Conservation (phyloP, 2,797 vertebrate species). For the Mycteria americana region DNA sequence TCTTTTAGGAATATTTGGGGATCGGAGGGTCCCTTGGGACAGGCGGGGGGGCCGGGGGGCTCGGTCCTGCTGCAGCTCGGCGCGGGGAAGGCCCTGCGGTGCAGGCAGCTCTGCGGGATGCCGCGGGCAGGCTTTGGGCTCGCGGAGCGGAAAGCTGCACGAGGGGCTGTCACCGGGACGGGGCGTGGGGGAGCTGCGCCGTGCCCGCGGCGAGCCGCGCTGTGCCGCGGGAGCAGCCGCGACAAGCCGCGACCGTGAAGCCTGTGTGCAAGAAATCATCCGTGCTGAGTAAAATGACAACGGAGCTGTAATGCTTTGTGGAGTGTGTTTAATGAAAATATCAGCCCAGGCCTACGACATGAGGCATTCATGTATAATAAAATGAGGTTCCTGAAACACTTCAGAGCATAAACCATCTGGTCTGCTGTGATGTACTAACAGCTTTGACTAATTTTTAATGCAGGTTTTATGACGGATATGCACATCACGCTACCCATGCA, state of each 20-base stretch:
- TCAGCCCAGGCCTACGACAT: slow-evolving; percentile 4
- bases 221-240: background rate
- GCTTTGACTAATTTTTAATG: slow-evolving; percentile 57
- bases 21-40: background rate
- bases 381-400: slow-evolving; percentile 60
- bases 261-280: background rate
- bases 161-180: background rate
- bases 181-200: background rate
- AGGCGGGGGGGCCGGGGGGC: too few relatives aligned
- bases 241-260: background rate
- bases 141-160: fast-evolving
- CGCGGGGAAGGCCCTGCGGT: too few relatives aligned
- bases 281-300: slow-evolving; percentile 12
- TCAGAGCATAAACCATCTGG: slow-evolving; percentile 63
- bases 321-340: slow-evolving; percentile 57
- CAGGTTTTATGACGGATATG: slow-evolving; percentile 55
- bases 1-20: fast-evolving
- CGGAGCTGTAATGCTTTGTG: background rate
- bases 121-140: background rate
- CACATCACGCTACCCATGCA: slow-evolving; percentile 40
- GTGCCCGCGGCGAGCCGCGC: background rate
- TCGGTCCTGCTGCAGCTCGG: too few relatives aligned
- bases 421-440: slow-evolving; percentile 48
- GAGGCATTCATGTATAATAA: slow-evolving; percentile 28
- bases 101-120: background rate